A percentile compares a stretch with the other conserved stretches of the same genome.
These are phyloP conservation scores for Melanitta fusca DNA, from an alignment of 2,797 vertebrate genomes.

Conservation along the genomic window DNA sequence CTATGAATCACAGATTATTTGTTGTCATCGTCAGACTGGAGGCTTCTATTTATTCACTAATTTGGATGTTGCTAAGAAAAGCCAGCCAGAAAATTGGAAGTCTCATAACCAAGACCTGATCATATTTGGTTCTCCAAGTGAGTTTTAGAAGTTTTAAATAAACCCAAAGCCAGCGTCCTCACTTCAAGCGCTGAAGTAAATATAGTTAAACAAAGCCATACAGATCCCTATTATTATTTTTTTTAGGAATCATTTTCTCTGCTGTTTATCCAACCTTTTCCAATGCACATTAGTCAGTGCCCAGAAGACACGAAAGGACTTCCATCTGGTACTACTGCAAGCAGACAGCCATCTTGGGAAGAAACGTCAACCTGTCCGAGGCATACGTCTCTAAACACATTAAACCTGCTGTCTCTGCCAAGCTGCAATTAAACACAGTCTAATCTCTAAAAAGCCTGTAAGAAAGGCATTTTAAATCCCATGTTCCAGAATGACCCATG, in stretches of 20 bases:
- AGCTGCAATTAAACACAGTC: not conserved
- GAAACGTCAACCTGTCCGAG: not conserved
- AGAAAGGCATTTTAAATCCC: not conserved
- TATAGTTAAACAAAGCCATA: not conserved
- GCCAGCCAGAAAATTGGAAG: not conserved
- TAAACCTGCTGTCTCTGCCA: not conserved
- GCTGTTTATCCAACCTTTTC: not conserved
- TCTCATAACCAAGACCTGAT: not conserved
- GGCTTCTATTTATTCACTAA: slow-evolving; percentile 43
- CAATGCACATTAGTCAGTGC: not conserved
- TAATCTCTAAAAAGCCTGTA: not conserved
- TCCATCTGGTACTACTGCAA: slow-evolving; percentile 4
- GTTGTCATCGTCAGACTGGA: not conserved
- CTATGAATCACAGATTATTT: slow-evolving; percentile 27
- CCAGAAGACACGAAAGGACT: not conserved
- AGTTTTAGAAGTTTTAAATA: slow-evolving; percentile 30
- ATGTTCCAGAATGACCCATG: not conserved
- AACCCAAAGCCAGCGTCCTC: not conserved
- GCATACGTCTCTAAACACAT: not conserved
- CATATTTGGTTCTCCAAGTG: slow-evolving; percentile 17
- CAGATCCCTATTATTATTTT: not conserved
- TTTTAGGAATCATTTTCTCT: slow-evolving; percentile 16
- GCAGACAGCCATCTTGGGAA: not conserved
- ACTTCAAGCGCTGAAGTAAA: not conserved
- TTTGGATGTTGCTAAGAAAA: slow-evolving; percentile 32